Evolutionary conservation across 2,797 vertebrate genomes (phyloP), one percentile per base, ranked within the genome.

Genomic region (Agapornis canus): DNA sequence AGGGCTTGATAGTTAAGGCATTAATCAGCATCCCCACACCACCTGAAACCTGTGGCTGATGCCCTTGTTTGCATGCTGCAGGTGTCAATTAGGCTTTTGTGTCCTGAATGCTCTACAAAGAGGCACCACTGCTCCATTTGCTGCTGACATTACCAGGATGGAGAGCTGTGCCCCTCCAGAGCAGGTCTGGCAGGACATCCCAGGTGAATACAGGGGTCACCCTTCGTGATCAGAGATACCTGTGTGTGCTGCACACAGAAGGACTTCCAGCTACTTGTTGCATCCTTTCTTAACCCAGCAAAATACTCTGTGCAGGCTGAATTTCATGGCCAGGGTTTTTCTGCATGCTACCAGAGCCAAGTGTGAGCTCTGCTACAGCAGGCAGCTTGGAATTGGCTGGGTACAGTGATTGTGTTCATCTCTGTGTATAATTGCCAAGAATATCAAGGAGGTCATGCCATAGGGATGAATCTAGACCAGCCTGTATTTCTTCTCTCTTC

Each of bases 81-180:
- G 45, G 42, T 0, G 1, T 54, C 0, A 0, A 1, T 51, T 20
- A 52, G 82, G 42, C 27, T 86, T 77, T 68, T 91, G 42, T 61
- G 10, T 90, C 83, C 59, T 56, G 26, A 13, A n/a, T 27, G 32
- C 47, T 77, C n/a, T 94, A 60, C 43, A 47, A 25, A 39, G 59
- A 0, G 39, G 42, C 0, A 1, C 42, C 4, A 8, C 82, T 0
- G 3, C 65, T 85, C 8, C 0, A 0, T 56, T 57, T 45, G 66
- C 51, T 39, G 52, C 47, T 85, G 89, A 32, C 35, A n/a, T 60
- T 22, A 32, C 26, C 32, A 3, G 39, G 20, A 35, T 8, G 14
- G 32, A 40, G 3, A 18, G 39, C 49, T 32, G 17, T 19, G 39
- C 31, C 4, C 10, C 43, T 70, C 49, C 43, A 31, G 25, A 54